Base-by-base conservation (phyloP, 2,888 invertebrate genomes). In the Mantis religiosa region DNA sequence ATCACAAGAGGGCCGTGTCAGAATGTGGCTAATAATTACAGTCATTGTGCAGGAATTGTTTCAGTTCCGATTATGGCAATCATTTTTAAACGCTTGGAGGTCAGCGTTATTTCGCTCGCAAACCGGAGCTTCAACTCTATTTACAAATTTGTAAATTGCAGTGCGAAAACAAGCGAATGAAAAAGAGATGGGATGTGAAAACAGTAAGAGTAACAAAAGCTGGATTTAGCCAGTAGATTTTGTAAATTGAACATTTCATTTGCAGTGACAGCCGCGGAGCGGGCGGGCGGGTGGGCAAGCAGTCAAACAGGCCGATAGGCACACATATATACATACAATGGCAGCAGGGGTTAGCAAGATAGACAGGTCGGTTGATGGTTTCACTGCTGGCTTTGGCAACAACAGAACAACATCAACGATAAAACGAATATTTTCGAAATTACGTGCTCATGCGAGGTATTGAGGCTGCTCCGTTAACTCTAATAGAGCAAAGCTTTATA, bases 221-320 rank as follows among this genome's bases (percentile, higher is more conserved):
- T 89, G 71, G 87, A 87, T 89, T 89, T 87, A 87, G 89, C 89
- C 87, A 87, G 87, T 87, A 89, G 87, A 89, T 89, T 71, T 87
- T 89, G 89, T 87, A 89, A 89, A 89, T 89, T 89, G 89, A 87
- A 87, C 89, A 87, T 87, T 89, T 89, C 89, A 89, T 87, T 89
- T 84, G 89, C 81, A 83, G 87, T 89, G 89, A 87, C 89, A 89
- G 89, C 71, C 84, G 27, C 54, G 84, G 27, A 28, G 82, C 84
- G 28, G 82, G 83, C 41, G 54, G 34, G 30, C 84, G 41, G n/a
- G 83, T 27, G 54, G 34, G 30, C 84, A 84, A n/a, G 28, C 41
- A 47, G 9, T n/a, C 30, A 84, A 25, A 41, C 34, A 34, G 34
- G 84, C 34, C 41, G 84, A 28, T 85, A 47, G 47, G 85, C 85